A percentile compares a stretch with the other conserved stretches of the same genome.
Conservation (phyloP, 1,140 invertebrate species). For the Meloidogyne hapla region DNA sequence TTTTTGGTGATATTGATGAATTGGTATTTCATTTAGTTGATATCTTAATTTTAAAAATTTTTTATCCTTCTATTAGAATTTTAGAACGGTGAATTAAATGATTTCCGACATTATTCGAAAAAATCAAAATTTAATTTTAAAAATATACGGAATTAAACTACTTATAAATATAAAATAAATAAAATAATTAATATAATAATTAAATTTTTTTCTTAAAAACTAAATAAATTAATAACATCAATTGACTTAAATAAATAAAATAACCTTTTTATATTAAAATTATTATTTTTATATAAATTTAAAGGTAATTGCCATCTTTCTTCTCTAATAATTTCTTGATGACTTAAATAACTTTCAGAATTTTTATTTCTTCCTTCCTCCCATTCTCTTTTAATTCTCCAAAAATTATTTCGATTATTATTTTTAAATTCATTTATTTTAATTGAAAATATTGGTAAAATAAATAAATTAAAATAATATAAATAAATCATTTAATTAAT, state of each 20-base stretch:
- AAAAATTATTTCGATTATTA: not conserved
- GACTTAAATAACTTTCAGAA: not conserved
- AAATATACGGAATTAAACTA: too few species aligned
- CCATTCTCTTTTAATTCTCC: conserved; percentile 2
- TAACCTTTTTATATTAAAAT: not conserved
- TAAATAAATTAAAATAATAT: not conserved
- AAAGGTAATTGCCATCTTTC: conserved; percentile 3
- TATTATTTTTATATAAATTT: conserved; percentile 1
- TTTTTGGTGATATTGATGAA: not conserved
- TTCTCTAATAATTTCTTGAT: conserved; percentile 6
- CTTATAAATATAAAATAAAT: too few species aligned
- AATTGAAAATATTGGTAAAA: not conserved
- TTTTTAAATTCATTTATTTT: not conserved
- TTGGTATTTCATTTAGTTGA: not conserved
- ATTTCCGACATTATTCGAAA: too few species aligned
- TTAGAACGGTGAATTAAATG: too few species aligned
- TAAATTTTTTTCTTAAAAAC: too few species aligned
- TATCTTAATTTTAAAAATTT: not conserved
- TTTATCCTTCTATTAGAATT: too few species aligned
- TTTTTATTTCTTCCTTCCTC: not conserved
- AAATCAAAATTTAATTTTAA: too few species aligned
- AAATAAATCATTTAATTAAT: too few species aligned
- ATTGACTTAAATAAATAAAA: too few species aligned
- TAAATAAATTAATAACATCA: too few species aligned
- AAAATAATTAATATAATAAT: too few species aligned